Evolutionary conservation across 2,888 invertebrate genomes (phyloP), one percentile per base, ranked within the genome.

Genomic region (Orthosia gothica): DNA sequence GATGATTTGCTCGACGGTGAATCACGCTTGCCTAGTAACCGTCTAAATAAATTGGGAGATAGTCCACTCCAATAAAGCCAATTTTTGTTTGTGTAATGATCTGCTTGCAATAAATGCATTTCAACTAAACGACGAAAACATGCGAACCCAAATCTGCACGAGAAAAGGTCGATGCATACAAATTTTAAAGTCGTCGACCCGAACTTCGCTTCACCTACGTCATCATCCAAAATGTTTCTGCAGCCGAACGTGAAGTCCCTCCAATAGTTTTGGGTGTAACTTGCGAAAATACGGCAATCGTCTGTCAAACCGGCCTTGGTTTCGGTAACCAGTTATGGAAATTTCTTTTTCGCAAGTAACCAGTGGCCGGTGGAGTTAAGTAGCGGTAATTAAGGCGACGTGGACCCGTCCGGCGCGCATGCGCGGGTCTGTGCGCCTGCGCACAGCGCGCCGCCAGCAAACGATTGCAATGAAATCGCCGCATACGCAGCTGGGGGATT

Each of bases 331-430:
- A 52, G 85, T 84, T 82, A 75, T 85, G 85, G 73, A 78, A 81
- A 86, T 85, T 75, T 79, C 70, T 86, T 85, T 83, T 88, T 82
- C 83, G 83, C 79, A 84, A 87, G 75, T 84, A 62, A 66, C 45
- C 71, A 70, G 59, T 64, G 52, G 50, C 23, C 61, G 61, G 65
- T 64, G 63, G 70, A 81, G 70, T 81, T 72, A 76, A 81, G 88
- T 74, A 81, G 72, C 67, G 40, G 82, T 70, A 78, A 87, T 87
- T 87, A 83, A 76, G 67, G 73, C 62, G 70, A 81, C 74, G 72
- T 57, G 67, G 66, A 67, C 47, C 54, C 74, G 64, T 45, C 61
- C 49, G 23, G 52, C 58, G 70, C 61, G 49, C 77, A 1, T 54
- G 55, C 63, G 68, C 70, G 61, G 47, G 40, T 61, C 64, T 23